These are phyloP conservation scores for Athripsodes cinereus DNA, from an alignment of 2,888 invertebrate species.

Conservation along the genomic window DNA sequence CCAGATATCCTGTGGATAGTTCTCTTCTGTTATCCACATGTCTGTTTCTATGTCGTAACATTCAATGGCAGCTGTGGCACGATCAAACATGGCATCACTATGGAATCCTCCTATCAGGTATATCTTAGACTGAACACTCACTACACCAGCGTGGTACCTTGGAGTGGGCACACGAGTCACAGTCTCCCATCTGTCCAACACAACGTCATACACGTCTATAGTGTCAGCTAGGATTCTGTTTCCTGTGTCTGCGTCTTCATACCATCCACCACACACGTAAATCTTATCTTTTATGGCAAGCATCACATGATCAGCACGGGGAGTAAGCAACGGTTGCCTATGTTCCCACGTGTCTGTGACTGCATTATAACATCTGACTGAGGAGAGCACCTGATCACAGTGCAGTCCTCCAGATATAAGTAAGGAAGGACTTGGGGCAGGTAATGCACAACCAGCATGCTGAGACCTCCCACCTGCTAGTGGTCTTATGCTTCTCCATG, in stretches of 20 bases:
- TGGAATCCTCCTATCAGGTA: slow-evolving; percentile 66
- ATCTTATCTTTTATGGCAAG: slow-evolving; percentile 50
- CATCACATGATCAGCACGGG: slow-evolving; percentile 61
- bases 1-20: slow-evolving; percentile 64
- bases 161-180: slow-evolving; percentile 59
- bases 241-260: slow-evolving; percentile 47
- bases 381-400: slow-evolving; percentile 46
- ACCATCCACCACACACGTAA: slow-evolving; percentile 63
- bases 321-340: slow-evolving; percentile 50
- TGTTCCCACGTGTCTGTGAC: slow-evolving; percentile 48
- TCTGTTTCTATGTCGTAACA: slow-evolving; percentile 57
- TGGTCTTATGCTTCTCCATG: slow-evolving; percentile 53
- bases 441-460: slow-evolving; percentile 50
- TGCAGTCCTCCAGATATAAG: slow-evolving; percentile 52
- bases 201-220: slow-evolving; percentile 59
- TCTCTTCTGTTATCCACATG: slow-evolving; percentile 56
- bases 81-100: slow-evolving; percentile 58
- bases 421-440: slow-evolving; percentile 33
- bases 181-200: slow-evolving; percentile 52
- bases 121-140: slow-evolving; percentile 53
- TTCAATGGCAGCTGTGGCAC: slow-evolving; percentile 60
- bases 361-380: slow-evolving; percentile 49
- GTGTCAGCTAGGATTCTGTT: slow-evolving; percentile 51
- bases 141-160: slow-evolving; percentile 62
- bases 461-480: slow-evolving; percentile 53